A percentile compares a stretch with the other conserved stretches of the same genome.
Conservation (phyloP, 2,888 invertebrate genomes). For the Baccha elongata region DNA sequence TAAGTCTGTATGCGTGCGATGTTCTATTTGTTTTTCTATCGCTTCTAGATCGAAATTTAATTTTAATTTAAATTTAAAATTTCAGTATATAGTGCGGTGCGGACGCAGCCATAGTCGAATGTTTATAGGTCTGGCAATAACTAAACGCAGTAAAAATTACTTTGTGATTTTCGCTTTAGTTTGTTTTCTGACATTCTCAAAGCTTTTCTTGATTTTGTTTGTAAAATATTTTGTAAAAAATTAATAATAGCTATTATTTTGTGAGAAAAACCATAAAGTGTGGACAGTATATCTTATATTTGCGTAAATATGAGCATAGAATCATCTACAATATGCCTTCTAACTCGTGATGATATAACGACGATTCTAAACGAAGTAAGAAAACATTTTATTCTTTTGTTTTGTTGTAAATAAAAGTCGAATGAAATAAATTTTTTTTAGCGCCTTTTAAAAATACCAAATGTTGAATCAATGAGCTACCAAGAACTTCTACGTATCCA, state of each 20-base stretch:
- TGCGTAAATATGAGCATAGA: slow-evolving; percentile 70
- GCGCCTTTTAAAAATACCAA: slow-evolving; percentile 75
- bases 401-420: neutral
- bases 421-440: slow-evolving; percentile 43
- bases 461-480: slow-evolving; percentile 74
- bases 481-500: slow-evolving; percentile 76
- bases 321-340: slow-evolving; percentile 65
- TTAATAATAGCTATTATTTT: no score
- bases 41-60: no score
- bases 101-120: no score
- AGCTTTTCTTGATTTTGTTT: neutral
- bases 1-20: no score
- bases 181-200: neutral
- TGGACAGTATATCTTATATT: no score
- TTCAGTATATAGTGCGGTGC: no score
- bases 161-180: neutral
- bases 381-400: neutral
- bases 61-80: no score
- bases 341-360: slow-evolving; percentile 75
- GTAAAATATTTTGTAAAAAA: neutral
- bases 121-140: no score
- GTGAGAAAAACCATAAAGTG: no score
- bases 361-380: slow-evolving; percentile 76
- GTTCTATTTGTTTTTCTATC: no score
- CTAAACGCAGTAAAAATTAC: neutral